Conservation (phyloP, 2,888 invertebrate genomes). For the Torymus tubicola region DNA sequence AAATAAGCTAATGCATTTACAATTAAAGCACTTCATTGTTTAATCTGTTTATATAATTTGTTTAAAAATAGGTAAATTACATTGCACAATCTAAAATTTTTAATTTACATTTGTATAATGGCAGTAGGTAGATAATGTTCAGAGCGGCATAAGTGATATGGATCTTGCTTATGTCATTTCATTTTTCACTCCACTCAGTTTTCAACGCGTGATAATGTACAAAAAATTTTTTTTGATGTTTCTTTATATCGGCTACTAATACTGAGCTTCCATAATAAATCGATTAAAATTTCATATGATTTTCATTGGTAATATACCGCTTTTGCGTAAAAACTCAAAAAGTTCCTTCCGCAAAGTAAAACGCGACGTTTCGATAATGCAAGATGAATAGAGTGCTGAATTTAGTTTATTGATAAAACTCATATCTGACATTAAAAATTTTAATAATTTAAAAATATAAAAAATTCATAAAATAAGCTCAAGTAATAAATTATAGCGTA, state of each 20-base stretch:
- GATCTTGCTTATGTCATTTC: conserved; percentile 17
- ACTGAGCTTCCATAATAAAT: conserved; percentile 48
- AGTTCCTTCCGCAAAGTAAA: conserved; percentile 45
- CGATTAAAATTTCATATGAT: conserved; percentile 40
- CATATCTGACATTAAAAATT: too few species aligned
- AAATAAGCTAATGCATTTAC: conserved; percentile 34
- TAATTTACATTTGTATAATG: conserved; percentile 38
- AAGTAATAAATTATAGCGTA: too few species aligned
- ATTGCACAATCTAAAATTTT: conserved; percentile 33
- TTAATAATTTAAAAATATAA: too few species aligned
- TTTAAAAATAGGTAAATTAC: conserved; percentile 34
- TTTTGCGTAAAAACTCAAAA: conserved; percentile 48
- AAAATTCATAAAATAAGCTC: too few species aligned
- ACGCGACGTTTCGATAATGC: conserved; percentile 29
- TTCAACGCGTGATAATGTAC: conserved; percentile 7
- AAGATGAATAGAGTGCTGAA: conserved; percentile 44
- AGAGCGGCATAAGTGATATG: conserved; percentile 44
- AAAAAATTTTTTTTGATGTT: conserved; percentile 29
- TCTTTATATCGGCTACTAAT: conserved; percentile 48
- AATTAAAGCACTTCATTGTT: conserved; percentile 21
- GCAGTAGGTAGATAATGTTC: conserved; percentile 45
- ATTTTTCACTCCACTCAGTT: conserved; percentile 17
- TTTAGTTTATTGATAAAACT: conserved; percentile 3
- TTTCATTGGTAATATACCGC: conserved; percentile 27
- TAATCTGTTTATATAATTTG: background rate